Evolutionary conservation across 2,888 invertebrate species (phyloP), one percentile per base, ranked within the genome.

Genomic region (Platycheirus albimanus): DNA sequence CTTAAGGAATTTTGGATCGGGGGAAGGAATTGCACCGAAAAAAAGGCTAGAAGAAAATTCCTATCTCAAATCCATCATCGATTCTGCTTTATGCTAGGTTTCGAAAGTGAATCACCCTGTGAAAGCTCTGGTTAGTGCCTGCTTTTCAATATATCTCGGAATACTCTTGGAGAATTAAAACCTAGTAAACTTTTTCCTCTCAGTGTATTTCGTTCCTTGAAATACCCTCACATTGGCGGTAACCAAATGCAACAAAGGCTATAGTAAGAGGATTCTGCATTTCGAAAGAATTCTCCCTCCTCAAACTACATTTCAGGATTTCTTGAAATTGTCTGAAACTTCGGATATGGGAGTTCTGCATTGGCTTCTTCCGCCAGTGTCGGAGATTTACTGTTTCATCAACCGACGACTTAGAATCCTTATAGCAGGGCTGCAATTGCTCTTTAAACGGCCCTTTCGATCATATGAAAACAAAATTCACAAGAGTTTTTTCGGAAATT

Each of bases 51-150:
- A 20, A 1, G 0, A 0, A 64, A 61, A 51, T 64, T 24, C 24
- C 33, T 49, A 64, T 47, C 52, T 54, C n/a, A n/a, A 77, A 81
- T 77, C 77, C 71, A 81, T 77, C 77, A 81, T 72, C 67, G 66
- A 61, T 66, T 71, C 38, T n/a, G n/a, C 38, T 33, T n/a, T n/a
- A n/a, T n/a, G n/a, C n/a, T n/a, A n/a, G n/a, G n/a, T n/a, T n/a
- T n/a, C n/a, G n/a, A n/a, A n/a, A n/a, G n/a, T n/a, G 30, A 33
- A 33, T 8, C 30, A 33, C 30, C 8, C 30, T 33, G 30, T 8
- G 30, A 33, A 6, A 33, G 6, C 1, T 33, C 8, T 33, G 8
- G 30, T 8, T 33, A 8, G 7, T n/a, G 24, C 6, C 6, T 24
- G 5, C 30, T 33, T 24, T 33, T 33, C 7, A 7, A 33, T 3